Evolutionary conservation across 2,113 vertebrate genomes (phyloP), one percentile per base, ranked within the genome.

Genomic region (Platichthys flesus): DNA sequence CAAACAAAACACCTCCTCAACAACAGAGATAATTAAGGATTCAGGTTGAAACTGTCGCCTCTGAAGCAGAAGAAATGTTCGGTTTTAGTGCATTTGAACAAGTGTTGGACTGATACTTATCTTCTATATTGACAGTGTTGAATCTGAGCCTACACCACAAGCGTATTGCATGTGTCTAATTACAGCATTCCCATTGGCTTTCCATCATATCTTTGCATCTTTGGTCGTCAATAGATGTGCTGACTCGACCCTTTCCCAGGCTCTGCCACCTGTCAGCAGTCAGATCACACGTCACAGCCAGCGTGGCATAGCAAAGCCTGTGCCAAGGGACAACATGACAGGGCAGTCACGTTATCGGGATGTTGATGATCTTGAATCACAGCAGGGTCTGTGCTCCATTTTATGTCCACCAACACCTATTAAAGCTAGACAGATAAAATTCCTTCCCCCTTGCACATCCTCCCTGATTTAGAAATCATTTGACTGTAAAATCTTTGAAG

Each of bases 241-340:
- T 66, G 81, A 86, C 18, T 68, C 82, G 59, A 85, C 77, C 73
- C 67, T 73, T 67, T 56, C 51, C 51, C 37, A 47, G 60, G 66
- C 58, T 76, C 72, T 68, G 35, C 60, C 58, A 84, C 68, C 84
- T 90, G 91, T 89, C 85, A 87, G 71, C 82, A 82, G 60, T 75
- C 64, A 63, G 51, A 67, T 82, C 76, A 40, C 77, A 59, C 72
- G 45, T 88, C 82, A 74, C 66, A 78, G 73, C 47, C 74, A 58
- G 60, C 56, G 63, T 58, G 23, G 77, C 51, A n/a, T 54, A 54
- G 20, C 51, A 54, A 61, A 78, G 67, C 14, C 56, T 3, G 47
- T 60, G 74, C 78, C 69, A 73, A 78, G 51, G 56, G 67, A 52
- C 60, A 73, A 74, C 81, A 73, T 62, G 83, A 74, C 57, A 49